Percentiles rank a stretch among this genome's conserved stretches.
Evolutionary conservation across 2,113 vertebrate genomes (phyloP).

Genomic region (Muntiacus muntjak): DNA sequence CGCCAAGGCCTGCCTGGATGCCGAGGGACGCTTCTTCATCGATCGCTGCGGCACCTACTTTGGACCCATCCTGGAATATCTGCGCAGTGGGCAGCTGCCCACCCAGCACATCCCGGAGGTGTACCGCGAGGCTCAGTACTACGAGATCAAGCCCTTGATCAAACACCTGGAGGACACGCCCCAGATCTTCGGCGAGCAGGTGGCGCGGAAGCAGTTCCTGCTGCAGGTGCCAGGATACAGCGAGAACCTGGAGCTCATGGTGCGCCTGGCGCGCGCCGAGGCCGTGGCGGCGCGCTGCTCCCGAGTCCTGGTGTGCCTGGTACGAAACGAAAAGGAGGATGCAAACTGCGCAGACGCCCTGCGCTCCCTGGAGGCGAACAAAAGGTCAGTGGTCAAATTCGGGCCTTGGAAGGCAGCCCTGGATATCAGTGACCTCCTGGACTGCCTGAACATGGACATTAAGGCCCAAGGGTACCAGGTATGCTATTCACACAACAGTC

Average conservation of each 20-base stretch:
- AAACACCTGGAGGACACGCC: slow-evolving; percentile 91
- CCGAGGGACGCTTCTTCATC: slow-evolving; percentile 87
- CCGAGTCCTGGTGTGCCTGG: slow-evolving; percentile 84
- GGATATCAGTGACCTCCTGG: slow-evolving; percentile 82
- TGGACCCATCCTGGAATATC: slow-evolving; percentile 88
- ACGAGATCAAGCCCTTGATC: slow-evolving; percentile 86
- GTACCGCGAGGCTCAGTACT: slow-evolving; percentile 89
- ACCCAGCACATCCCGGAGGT: slow-evolving; percentile 84
- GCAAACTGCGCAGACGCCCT: slow-evolving; percentile 80
- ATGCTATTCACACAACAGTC: background rate
- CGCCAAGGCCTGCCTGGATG: slow-evolving; percentile 78
- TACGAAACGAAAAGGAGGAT: slow-evolving; percentile 84
- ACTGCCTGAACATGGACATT: slow-evolving; percentile 90
- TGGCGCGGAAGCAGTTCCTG: slow-evolving; percentile 91
- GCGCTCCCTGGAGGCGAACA: slow-evolving; percentile 81
- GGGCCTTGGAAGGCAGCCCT: slow-evolving; percentile 90
- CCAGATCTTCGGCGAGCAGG: slow-evolving; percentile 88
- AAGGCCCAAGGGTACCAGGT: slow-evolving; percentile 85
- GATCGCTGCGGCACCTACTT: slow-evolving; percentile 90
- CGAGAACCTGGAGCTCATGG: slow-evolving; percentile 93
- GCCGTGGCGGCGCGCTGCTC: slow-evolving; percentile 86
- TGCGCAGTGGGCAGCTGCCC: slow-evolving; percentile 86
- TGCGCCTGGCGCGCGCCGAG: slow-evolving; percentile 89
- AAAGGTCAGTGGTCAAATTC: slow-evolving; percentile 91
- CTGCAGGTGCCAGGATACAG: slow-evolving; percentile 88